phyloP scores from a whole-genome alignment of 1,140 invertebrate species.

The Coboldia fuscipes region DNA sequence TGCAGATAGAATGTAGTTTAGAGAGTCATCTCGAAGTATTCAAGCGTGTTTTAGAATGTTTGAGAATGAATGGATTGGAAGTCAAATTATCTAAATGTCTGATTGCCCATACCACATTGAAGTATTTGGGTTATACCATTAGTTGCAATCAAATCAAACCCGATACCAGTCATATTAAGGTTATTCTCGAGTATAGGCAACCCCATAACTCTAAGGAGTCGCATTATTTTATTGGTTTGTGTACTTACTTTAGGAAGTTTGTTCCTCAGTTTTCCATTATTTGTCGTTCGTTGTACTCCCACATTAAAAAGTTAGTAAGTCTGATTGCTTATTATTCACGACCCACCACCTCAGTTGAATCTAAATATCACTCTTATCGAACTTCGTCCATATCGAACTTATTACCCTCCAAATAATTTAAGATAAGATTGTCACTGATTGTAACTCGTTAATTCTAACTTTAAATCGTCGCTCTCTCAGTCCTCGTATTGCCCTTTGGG shows the following conservation, averaged over 20 bases:
- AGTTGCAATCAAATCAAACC: too few species aligned
- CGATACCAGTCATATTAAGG: neutral
- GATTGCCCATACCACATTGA: conserved; percentile 3
- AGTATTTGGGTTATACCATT: conserved; percentile 7
- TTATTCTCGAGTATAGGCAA: conserved; percentile 3
- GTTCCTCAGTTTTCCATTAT: too few species aligned
- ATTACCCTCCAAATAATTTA: conserved; percentile 12
- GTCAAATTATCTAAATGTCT: conserved; percentile 6
- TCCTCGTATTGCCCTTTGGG: conserved; percentile 10
- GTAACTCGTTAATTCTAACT: conserved; percentile 13
- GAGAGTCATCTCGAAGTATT: conserved; percentile 5
- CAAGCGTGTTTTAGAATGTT: conserved; percentile 5
- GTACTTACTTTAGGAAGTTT: conserved; percentile 5
- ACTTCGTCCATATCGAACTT: conserved; percentile 14
- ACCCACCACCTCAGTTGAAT: conserved; percentile 10
- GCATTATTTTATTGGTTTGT: conserved; percentile 6
- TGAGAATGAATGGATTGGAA: too few species aligned
- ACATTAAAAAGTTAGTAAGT: too few species aligned
- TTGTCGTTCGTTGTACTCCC: too few species aligned
- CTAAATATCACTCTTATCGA: conserved; percentile 15
- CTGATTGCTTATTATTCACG: conserved; percentile 15
- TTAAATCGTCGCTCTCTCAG: too few species aligned
- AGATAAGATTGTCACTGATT: conserved; percentile 18
- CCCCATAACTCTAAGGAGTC: conserved; percentile 2
- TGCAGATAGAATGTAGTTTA: conserved; percentile 2